Evolutionary conservation across 2,888 invertebrate species (phyloP).

Genomic region (Ennomos fuscantarius): DNA sequence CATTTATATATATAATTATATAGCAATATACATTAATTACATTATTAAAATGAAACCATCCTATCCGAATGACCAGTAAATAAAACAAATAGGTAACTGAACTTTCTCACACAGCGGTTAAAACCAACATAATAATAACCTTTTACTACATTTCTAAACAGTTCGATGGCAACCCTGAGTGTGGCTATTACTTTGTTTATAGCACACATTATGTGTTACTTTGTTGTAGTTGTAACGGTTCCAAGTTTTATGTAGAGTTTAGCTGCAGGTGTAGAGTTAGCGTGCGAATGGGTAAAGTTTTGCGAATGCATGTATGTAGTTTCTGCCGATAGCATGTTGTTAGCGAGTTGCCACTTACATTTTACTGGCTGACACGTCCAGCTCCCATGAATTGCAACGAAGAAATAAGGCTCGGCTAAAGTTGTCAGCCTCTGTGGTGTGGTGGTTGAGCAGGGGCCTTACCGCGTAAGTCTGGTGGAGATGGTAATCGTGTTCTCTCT

Average conservation of each 20-base stretch:
- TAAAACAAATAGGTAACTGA: conserved; percentile 3
- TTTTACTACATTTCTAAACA: conserved; percentile 16
- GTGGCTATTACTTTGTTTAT: conserved; percentile 37
- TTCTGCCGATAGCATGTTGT: conserved; percentile 3
- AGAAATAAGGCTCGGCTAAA: too few species aligned
- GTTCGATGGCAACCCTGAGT: conserved; percentile 23
- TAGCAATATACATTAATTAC: too few species aligned
- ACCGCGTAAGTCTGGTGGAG: too few species aligned
- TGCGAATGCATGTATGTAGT: conserved; percentile 22
- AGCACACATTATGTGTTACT: conserved; percentile 35
- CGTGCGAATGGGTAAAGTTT: conserved; percentile 16
- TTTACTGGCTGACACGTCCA: too few species aligned
- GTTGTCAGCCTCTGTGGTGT: too few species aligned
- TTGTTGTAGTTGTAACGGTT: conserved; percentile 30
- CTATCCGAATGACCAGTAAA: neutral
- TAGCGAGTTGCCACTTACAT: neutral
- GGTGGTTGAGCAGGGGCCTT: too few species aligned
- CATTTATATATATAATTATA: too few species aligned
- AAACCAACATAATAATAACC: neutral
- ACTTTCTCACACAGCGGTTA: conserved; percentile 6
- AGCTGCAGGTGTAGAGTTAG: conserved; percentile 26
- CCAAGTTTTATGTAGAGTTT: conserved; percentile 17
- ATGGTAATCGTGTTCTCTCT: too few species aligned
- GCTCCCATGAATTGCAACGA: too few species aligned
- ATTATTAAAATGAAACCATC: too few species aligned